A percentile compares a stretch with the other conserved stretches of the same genome.
phyloP scores from a whole-genome alignment of 1,140 invertebrate genomes.

The Drosophila melanica region DNA sequence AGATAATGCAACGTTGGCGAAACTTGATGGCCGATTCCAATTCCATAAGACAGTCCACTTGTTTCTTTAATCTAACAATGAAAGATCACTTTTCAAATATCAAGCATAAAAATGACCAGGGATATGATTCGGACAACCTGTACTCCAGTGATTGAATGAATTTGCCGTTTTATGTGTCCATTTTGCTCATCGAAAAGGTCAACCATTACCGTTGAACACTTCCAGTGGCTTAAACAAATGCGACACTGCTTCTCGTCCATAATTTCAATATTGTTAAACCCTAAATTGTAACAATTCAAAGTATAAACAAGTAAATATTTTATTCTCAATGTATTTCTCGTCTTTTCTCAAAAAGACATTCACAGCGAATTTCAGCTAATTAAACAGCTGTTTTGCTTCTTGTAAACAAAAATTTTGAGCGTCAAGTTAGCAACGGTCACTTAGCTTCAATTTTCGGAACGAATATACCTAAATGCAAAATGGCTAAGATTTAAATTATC shows the following conservation, averaged over 20 bases:
- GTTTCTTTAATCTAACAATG: slow-evolving; percentile 21
- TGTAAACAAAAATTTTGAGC: not conserved
- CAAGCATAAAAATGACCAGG: not conserved
- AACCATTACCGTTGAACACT: not conserved
- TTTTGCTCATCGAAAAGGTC: slow-evolving; percentile 40
- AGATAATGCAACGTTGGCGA: slow-evolving; percentile 47
- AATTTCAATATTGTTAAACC: not conserved
- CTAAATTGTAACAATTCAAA: too few species aligned
- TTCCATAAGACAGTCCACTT: slow-evolving; percentile 29
- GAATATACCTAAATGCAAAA: too few species aligned
- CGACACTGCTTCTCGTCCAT: slow-evolving; percentile 24
- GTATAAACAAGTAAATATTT: not conserved
- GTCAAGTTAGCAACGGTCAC: too few species aligned
- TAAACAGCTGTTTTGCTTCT: not conserved
- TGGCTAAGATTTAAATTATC: too few species aligned
- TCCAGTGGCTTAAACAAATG: slow-evolving; percentile 21
- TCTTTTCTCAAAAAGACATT: slow-evolving; percentile 2
- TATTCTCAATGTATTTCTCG: not conserved
- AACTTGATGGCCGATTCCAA: slow-evolving; percentile 39
- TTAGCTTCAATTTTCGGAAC: too few species aligned
- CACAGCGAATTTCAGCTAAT: not conserved
- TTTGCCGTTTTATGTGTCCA: slow-evolving; percentile 30
- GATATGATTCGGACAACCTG: slow-evolving; percentile 12
- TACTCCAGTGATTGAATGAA: slow-evolving; percentile 40
- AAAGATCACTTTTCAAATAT: not conserved